These are phyloP conservation scores for Nephrotoma flavescens DNA, from an alignment of 2,888 invertebrate genomes.

Conservation along the genomic window DNA sequence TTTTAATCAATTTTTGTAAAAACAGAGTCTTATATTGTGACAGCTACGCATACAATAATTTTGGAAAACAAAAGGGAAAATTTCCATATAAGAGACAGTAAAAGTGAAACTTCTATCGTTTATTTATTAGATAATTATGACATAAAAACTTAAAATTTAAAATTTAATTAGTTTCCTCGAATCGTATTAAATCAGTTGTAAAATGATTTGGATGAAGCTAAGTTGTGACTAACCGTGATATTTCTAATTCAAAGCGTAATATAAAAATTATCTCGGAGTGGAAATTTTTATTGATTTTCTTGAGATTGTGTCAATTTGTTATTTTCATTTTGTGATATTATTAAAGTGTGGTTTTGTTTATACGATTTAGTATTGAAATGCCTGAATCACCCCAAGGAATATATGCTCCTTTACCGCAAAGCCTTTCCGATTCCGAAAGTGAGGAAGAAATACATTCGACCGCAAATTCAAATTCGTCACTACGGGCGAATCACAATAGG, in stretches of 20 bases:
- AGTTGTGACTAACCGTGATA: background rate
- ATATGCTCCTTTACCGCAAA: constrained; percentile 64
- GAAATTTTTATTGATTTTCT: background rate
- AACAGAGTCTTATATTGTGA: background rate
- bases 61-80: background rate
- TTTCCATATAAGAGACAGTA: background rate
- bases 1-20: background rate
- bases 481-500: background rate
- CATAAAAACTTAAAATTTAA: background rate
- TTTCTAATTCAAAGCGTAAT: background rate
- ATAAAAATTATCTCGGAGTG: background rate
- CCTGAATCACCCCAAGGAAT: constrained; percentile 36
- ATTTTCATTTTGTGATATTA: background rate
- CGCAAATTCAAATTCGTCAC: constrained; percentile 1
- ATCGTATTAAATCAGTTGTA: background rate
- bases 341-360: background rate
- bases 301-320: background rate
- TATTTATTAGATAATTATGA: background rate
- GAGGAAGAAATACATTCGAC: constrained; percentile 46
- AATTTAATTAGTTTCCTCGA: background rate
- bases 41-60: background rate
- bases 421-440: constrained; percentile 61
- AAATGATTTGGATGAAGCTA: background rate
- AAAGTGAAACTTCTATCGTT: background rate
- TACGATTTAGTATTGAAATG: background rate